A percentile compares a stretch with the other conserved stretches of the same genome.
phyloP scores from a whole-genome alignment of 2,888 invertebrate species.

The Heliconius ismenius region DNA sequence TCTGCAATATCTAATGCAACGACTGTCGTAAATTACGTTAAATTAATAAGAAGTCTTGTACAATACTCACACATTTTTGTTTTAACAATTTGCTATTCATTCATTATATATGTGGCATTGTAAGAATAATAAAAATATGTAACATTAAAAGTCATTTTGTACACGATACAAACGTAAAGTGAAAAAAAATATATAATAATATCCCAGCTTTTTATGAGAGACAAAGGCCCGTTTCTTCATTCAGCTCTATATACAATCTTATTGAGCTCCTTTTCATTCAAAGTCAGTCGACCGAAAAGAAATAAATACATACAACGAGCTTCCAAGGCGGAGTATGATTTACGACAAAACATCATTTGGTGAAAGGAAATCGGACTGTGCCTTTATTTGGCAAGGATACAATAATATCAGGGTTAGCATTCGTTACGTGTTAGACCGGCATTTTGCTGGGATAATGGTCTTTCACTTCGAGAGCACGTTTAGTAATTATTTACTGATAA shows the following conservation, averaged over 20 bases:
- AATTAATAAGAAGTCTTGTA: no score
- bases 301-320: constrained; percentile 53
- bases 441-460: constrained; percentile 31
- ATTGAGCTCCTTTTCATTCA: constrained; percentile 52
- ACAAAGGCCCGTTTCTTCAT: constrained; percentile 49
- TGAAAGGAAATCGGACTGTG: constrained; percentile 48
- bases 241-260: constrained; percentile 46
- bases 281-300: constrained; percentile 49
- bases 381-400: constrained; percentile 48
- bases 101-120: not conserved
- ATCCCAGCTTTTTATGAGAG: constrained; percentile 43
- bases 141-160: not conserved
- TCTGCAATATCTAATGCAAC: no score
- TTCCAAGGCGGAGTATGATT: constrained; percentile 57
- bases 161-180: not conserved
- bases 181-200: constrained; percentile 41
- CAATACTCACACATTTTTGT: no score
- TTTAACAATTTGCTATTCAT: not conserved
- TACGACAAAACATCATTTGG: constrained; percentile 57
- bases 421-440: constrained; percentile 35
- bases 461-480: constrained; percentile 4
- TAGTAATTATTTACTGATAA: constrained; percentile 20
- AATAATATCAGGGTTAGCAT: constrained; percentile 42
- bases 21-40: no score
- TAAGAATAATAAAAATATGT: not conserved